Base-by-base conservation (phyloP, 2,888 invertebrate species). In the Galerucella calmariensis region DNA sequence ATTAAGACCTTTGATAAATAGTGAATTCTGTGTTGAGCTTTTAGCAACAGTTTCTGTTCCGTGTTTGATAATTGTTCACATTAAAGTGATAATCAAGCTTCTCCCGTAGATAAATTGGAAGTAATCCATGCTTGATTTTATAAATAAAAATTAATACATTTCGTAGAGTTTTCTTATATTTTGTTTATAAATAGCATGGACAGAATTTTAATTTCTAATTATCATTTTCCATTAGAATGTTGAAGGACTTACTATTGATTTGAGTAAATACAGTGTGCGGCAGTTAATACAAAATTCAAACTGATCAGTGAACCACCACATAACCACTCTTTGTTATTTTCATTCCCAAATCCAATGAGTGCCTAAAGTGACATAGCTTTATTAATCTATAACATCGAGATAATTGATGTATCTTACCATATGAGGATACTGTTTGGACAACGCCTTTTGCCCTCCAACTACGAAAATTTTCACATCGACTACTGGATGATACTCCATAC, bases 241-340 rank as follows among this genome's bases (percentile, higher is more conserved):
- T 56, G 2, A 24, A 66, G 8, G 16, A 56, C 74, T 74, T 67
- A 76, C 76, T 63, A 58, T n/a, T 67, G 48, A 41, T 4, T 51
- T n/a, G 74, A 74, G 27, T 12, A 14, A n/a, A 76, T 48, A 48
- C 76, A 92, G 81, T 92, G 92, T 0, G 91, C 92, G 3, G 92
- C 92, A 1, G 91, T 91, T 12, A 92, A 82, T 2, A 92, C 87
- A 83, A 88, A 91, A 62, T 84, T 83, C 6, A 89, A 87, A 68
- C 90, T 90, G 44, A 92, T 88, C 48, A 92, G 82, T 0, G 90
- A 88, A 0, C 92, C 92, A 0, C 91, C 92, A 80, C 92, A 92
- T 9, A 77, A 74, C 89, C 89, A 90, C 0, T 59, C 2, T 27
- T 72, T 74, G 8, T 76, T 44, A 10, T 46, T 27, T 67, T 66